These are phyloP conservation scores for Microplitis demolitor DNA, from an alignment of 1,140 invertebrate species.

Conservation along the genomic window DNA sequence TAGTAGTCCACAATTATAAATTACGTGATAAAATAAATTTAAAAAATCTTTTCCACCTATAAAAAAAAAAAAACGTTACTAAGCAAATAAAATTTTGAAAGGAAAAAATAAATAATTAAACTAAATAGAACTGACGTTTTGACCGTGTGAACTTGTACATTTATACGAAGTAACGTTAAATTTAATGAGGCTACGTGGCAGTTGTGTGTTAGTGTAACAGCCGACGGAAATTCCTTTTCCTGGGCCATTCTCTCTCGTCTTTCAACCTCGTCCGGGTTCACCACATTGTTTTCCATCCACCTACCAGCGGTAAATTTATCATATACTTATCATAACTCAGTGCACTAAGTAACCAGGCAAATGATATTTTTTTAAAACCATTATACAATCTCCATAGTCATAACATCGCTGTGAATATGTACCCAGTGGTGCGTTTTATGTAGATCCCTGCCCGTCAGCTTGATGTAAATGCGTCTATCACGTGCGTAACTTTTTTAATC, in stretches of 20 bases:
- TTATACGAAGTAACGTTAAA: conserved; percentile 6
- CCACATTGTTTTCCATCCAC: conserved; percentile 30
- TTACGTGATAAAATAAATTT: too few species aligned
- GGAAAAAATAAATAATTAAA: background rate
- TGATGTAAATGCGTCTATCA: background rate
- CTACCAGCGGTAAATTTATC: conserved; percentile 22
- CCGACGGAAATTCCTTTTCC: conserved; percentile 23
- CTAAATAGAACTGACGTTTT: background rate
- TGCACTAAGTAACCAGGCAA: background rate
- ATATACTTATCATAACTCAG: conserved; percentile 26
- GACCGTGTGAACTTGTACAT: conserved; percentile 5
- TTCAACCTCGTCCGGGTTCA: conserved; percentile 19
- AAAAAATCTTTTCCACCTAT: too few species aligned
- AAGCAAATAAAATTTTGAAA: background rate
- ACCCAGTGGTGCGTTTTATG: background rate
- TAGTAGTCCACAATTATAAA: too few species aligned
- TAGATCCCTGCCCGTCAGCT: too few species aligned
- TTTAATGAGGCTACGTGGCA: conserved; percentile 21
- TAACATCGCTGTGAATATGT: background rate
- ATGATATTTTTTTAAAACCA: conserved; percentile 23
- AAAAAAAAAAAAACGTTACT: too few species aligned
- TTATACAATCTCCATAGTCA: background rate
- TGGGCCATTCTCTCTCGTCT: background rate
- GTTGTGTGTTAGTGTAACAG: conserved; percentile 28
- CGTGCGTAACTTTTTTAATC: background rate